Percentiles rank a stretch among this genome's conserved stretches.
phyloP scores from a whole-genome alignment of 2,797 vertebrate species.

The Alectoris magna region DNA sequence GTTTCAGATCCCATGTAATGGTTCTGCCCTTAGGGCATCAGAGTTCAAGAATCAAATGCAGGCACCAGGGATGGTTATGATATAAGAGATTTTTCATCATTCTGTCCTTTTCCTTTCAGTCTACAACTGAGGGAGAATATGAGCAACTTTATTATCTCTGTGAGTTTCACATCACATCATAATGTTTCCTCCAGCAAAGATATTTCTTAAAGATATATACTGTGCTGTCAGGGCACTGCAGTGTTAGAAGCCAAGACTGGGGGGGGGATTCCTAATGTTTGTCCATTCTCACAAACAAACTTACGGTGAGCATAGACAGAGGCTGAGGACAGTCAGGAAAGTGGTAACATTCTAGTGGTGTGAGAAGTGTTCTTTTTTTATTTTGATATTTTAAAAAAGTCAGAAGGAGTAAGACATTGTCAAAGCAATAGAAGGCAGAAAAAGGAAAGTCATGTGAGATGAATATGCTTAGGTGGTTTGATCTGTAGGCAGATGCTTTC shows the following conservation, averaged over 20 bases:
- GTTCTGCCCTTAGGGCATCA: background rate
- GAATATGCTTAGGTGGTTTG: background rate
- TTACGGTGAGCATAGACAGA: rapidly evolving
- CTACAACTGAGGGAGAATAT: background rate
- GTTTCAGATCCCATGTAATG: background rate
- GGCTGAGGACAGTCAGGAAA: background rate
- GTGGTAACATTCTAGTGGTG: background rate
- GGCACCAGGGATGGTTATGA: rapidly evolving
- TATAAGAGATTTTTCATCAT: background rate
- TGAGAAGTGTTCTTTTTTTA: background rate
- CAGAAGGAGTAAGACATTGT: background rate
- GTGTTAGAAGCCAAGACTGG: rapidly evolving
- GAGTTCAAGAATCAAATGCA: background rate
- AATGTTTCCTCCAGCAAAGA: background rate
- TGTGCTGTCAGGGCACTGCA: rapidly evolving
- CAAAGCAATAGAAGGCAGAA: background rate
- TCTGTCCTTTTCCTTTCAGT: background rate
- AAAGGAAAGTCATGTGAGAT: background rate
- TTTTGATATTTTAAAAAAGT: background rate
- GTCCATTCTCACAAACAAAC: background rate
- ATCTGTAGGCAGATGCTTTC: background rate
- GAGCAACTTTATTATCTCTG: background rate
- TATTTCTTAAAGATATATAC: background rate
- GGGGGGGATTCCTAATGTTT: background rate
- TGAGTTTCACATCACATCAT: background rate